Base-by-base conservation (phyloP, 2,113 vertebrate species). In the Brachirus orientalis region DNA sequence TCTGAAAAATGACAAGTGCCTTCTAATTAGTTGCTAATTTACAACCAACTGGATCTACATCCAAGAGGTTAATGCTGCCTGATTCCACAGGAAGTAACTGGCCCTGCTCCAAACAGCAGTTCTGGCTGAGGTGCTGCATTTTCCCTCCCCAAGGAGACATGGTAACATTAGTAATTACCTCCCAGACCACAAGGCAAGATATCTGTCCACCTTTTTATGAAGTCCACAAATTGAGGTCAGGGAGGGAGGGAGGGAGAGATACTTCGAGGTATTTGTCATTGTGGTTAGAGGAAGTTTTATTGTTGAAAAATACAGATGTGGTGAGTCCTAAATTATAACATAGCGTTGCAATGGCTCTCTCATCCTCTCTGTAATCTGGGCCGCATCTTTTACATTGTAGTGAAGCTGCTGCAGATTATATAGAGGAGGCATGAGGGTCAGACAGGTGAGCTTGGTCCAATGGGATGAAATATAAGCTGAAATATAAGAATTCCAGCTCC, bases 1-100 rank as follows among this genome's bases (percentile, higher is more conserved):
- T 68, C 55, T 8, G 43, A 41, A 71, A 77, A 63, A 87, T 72
- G 80, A 83, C 41, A 43, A 84, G 77, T 69, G 35, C 35, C 58
- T 80, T 90, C 79, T 90, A 91, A 91, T 91, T 89, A 87, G 85
- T 51, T 70, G 69, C 81, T 90, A 85, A 89, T 88, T 91, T 91
- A 77, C 75, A 81, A 75, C 41, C 65, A 19, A 77, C 85, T 69
- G 71, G 84, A 72, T 88, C 74, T 68, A 79, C 78, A 84, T 91
- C 77, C 80, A 79, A 57, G 85, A 92, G 87, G 83, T 85, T 84
- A 84, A 91, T 86, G 71, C 69, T 35, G 72, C 38, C 67, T 62
- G 83, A 81, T 87, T 85, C 77, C 75, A 74, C 50, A 61, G 79
- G 77, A 90, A 88, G 80, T 63, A 75, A 79, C 79, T 87, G 88